Conservation (phyloP, 2,888 invertebrate genomes). For the Unio pictorum region DNA sequence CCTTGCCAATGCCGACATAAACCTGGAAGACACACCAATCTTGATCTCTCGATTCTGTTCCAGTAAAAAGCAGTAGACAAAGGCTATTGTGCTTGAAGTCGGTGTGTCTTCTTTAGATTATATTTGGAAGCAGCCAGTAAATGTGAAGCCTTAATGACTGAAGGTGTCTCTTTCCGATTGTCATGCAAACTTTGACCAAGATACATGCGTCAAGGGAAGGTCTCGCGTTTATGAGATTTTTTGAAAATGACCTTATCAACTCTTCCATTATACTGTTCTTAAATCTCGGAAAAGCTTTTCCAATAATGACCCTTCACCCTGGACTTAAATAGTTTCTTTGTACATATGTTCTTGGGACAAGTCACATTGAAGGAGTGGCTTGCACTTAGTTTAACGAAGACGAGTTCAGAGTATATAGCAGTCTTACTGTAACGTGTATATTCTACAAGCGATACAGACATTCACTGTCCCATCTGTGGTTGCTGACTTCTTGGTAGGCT, state of each 20-base stretch:
- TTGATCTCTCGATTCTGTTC: background rate
- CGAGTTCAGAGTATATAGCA: background rate
- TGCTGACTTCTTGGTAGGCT: too few relatives aligned
- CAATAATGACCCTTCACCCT: conserved; percentile 1
- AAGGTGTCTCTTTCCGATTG: background rate
- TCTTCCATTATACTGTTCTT: conserved; percentile 12
- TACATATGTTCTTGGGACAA: background rate
- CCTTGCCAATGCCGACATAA: background rate
- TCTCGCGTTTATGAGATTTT: background rate
- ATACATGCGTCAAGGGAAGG: background rate
- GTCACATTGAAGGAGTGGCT: background rate
- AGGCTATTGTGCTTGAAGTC: background rate
- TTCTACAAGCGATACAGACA: too few relatives aligned
- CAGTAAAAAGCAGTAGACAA: conserved; percentile 4
- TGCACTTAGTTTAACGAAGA: background rate
- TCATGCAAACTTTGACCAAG: conserved; percentile 5
- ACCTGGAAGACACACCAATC: background rate
- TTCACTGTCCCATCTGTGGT: too few relatives aligned
- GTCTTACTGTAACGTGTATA: too few relatives aligned
- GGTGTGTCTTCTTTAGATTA: conserved; percentile 10
- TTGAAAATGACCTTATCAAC: conserved; percentile 10
- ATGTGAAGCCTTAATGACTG: conserved; percentile 3
- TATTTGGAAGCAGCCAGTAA: conserved; percentile 7
- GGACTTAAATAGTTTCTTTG: background rate
- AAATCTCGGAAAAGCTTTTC: background rate